Evolutionary conservation across 1,140 invertebrate species (phyloP).

Genomic region (Ceratina japonica): DNA sequence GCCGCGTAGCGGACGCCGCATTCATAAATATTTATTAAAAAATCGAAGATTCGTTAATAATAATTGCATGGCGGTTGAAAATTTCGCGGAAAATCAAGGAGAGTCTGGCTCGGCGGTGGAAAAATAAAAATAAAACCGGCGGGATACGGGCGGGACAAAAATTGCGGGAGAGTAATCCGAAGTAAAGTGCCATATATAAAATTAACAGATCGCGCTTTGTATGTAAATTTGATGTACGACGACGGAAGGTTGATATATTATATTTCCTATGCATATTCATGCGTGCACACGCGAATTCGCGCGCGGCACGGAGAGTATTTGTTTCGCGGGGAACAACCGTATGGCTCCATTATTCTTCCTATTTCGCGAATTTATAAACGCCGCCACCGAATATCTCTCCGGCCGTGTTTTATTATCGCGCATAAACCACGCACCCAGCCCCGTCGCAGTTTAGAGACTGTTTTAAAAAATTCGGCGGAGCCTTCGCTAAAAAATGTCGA

Average conservation of each 20-base stretch:
- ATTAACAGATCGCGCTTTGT: slow-evolving; percentile 46
- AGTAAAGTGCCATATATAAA: slow-evolving; percentile 39
- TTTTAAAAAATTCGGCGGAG: background rate
- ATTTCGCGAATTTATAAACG: slow-evolving; percentile 24
- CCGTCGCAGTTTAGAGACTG: slow-evolving; percentile 5
- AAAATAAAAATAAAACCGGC: background rate
- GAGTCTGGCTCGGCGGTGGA: background rate
- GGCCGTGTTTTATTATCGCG: background rate
- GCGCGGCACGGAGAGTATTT: slow-evolving; percentile 9
- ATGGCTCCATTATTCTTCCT: slow-evolving; percentile 29
- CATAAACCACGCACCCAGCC: background rate
- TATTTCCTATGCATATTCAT: slow-evolving; percentile 46
- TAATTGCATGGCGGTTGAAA: slow-evolving; percentile 16
- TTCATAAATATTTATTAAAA: slow-evolving; percentile 48
- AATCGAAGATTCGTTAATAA: slow-evolving; percentile 19
- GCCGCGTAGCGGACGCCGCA: slow-evolving; percentile 1
- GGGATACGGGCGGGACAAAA: background rate
- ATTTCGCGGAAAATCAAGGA: background rate
- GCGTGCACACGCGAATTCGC: slow-evolving; percentile 20
- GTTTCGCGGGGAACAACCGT: slow-evolving; percentile 5
- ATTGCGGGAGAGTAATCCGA: slow-evolving; percentile 28
- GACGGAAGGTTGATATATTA: slow-evolving; percentile 37
- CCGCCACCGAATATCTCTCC: background rate
- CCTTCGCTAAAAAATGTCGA: too few species aligned
- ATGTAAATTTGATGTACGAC: slow-evolving; percentile 46